Evolutionary conservation across 2,888 invertebrate species (phyloP), one percentile per base, ranked within the genome.

Genomic region (Erebia epiphron): DNA sequence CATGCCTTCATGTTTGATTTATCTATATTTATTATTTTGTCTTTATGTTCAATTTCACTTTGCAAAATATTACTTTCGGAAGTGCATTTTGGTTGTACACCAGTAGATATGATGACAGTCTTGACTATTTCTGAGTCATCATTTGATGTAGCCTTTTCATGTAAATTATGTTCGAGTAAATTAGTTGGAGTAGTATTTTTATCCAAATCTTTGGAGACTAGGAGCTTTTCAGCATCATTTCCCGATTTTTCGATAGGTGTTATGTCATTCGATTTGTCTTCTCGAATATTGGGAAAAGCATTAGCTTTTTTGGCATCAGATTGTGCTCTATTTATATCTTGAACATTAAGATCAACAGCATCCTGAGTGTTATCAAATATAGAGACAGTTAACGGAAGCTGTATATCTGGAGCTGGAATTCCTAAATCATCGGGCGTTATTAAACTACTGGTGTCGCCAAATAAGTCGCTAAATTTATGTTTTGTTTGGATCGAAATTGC

Each of bases 361-460:
- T 90, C 88, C 77, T 88, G 86, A 2, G 88, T 87, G 57, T 90
- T 87, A 76, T 91, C 91, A 79, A 83, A 86, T 16, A 88, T 78
- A 0, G 85, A 83, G 14, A 78, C 74, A 14, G 74, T 54, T 16
- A 73, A 57, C 58, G 69, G 68, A n/a, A 66, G 60, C 46, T 76
- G 75, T 41, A 74, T 72, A 69, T 77, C 62, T 11, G 70, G 50
- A n/a, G 73, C 18, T 49, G 76, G 73, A 73, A 90, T 77, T 64
- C 89, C 90, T 75, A 93, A 83, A 78, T 93, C 92, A 76, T 90
- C 91, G 10, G 90, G 92, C 46, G 87, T 89, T 77, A 93, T 90
- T 73, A 93, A 80, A 83, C 92, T 92, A 71, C 79, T 86, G 75
- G 86, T 90, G 52, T 93, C 92, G 52, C 91, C 92, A 80, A 92